phyloP scores from a whole-genome alignment of 2,888 invertebrate genomes.

The Siphlonurus alternatus region DNA sequence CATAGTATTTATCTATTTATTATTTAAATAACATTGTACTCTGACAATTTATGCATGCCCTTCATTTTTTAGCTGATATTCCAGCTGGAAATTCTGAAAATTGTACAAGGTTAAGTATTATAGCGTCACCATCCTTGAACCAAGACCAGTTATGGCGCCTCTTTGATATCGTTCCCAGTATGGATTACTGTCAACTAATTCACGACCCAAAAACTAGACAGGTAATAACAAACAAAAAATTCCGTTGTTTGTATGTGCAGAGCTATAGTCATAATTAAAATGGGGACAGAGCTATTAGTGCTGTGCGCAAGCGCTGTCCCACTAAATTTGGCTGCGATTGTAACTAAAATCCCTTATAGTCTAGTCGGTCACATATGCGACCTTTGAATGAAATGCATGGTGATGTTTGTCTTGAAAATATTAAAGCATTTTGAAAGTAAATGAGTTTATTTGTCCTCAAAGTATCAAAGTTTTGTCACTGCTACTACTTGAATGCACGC shows the following conservation, averaged over 20 bases:
- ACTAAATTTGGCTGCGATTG: background rate
- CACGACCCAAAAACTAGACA: constrained; percentile 21
- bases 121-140: constrained; percentile 51
- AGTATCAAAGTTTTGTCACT: too few relatives aligned
- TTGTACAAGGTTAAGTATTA: constrained; percentile 46
- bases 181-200: constrained; percentile 32
- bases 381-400: too few relatives aligned
- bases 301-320: background rate
- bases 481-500: too few relatives aligned
- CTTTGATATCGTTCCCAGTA: constrained; percentile 72
- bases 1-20: too few relatives aligned
- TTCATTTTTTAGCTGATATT: background rate
- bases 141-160: constrained; percentile 64
- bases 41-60: too few relatives aligned
- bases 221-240: constrained; percentile 9
- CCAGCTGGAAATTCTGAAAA: background rate
- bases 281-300: background rate
- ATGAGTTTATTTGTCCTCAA: too few relatives aligned
- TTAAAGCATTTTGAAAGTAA: too few relatives aligned
- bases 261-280: background rate
- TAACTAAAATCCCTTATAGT: too few relatives aligned
- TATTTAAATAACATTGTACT: too few relatives aligned
- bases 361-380: too few relatives aligned
- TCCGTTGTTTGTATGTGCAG: too few relatives aligned
- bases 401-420: too few relatives aligned